phyloP scores from a whole-genome alignment of 2,888 invertebrate species.

The Conus canariensis region DNA sequence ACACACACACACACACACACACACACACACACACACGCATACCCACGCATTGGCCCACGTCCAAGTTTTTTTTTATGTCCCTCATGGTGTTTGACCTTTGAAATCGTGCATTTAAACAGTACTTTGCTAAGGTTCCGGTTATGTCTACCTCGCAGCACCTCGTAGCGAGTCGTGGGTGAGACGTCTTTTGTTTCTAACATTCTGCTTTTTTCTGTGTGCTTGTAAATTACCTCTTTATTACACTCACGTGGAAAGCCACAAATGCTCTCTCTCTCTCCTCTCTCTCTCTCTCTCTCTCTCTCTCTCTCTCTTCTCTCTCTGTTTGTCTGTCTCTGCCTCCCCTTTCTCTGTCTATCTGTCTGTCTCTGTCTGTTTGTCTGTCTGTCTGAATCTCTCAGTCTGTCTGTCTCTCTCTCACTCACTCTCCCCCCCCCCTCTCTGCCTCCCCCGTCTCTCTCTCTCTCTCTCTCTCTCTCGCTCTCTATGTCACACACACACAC shows the following conservation, averaged over 20 bases:
- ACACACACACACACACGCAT: not conserved
- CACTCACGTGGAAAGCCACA: no score
- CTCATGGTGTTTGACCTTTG: no score
- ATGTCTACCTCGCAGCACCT: not conserved
- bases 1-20: not conserved
- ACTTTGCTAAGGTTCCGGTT: not conserved
- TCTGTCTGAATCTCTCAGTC: no score
- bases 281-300: no score
- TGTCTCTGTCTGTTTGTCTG: no score
- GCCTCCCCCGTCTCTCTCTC: not conserved
- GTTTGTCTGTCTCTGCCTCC: not conserved
- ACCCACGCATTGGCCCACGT: not conserved
- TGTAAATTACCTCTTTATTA: no score
- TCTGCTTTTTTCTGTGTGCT: no score
- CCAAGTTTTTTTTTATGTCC: not conserved
- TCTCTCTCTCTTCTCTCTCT: no score
- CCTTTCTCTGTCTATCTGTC: not conserved
- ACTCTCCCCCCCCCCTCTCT: not conserved
- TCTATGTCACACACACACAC: no score
- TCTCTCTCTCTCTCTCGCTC: no score
- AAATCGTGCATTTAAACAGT: no score
- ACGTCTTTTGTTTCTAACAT: not conserved
- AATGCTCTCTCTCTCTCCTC: no score
- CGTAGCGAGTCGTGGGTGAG: not conserved
- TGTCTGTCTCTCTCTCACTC: not conserved